Conservation (phyloP, 2,797 vertebrate species). For the Chrosomus eos region DNA sequence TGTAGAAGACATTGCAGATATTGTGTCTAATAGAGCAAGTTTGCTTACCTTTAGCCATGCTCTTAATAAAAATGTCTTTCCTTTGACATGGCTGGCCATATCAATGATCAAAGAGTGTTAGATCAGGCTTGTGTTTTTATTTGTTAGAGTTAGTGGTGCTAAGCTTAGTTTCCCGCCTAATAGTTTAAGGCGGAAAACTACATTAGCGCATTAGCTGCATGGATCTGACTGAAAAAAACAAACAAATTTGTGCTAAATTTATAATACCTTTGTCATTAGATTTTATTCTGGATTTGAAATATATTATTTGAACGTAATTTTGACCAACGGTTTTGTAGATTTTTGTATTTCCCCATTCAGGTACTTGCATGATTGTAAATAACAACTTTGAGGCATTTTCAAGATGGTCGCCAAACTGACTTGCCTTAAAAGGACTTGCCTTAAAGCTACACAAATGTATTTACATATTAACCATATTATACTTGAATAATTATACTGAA, state of each 20-base stretch:
- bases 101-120: neutral
- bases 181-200: neutral
- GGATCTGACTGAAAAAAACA: neutral
- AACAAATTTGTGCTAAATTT: no score
- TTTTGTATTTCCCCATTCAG: neutral
- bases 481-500: neutral
- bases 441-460: neutral
- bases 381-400: neutral
- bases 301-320: neutral
- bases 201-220: neutral
- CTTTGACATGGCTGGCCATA: neutral
- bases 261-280: neutral
- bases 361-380: neutral
- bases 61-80: conserved; percentile 12
- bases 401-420: neutral
- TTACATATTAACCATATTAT: neutral
- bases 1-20: conserved; percentile 3
- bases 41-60: neutral
- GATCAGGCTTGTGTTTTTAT: neutral
- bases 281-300: neutral
- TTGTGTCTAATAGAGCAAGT: conserved; percentile 10
- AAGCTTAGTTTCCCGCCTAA: neutral
- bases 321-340: neutral
- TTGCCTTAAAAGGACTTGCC: neutral
- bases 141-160: neutral